Evolutionary conservation across 2,888 invertebrate genomes (phyloP).

Genomic region (Bellardia pandia): DNA sequence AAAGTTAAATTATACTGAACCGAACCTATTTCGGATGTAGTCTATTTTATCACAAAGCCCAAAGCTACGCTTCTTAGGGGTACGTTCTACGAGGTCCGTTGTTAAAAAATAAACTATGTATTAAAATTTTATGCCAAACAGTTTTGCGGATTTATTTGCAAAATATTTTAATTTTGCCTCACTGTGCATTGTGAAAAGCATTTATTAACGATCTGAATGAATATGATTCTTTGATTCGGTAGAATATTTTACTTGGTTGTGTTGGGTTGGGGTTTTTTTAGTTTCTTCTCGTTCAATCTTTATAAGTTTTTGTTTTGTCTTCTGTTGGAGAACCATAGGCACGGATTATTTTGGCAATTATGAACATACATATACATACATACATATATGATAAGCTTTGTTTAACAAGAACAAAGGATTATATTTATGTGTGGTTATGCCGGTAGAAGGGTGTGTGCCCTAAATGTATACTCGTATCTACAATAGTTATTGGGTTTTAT

Average conservation of each 20-base stretch:
- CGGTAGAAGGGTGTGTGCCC: background rate
- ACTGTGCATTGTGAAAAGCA: background rate
- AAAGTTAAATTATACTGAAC: too few species aligned
- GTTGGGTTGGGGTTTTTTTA: background rate
- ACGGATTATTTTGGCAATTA: slow-evolving; percentile 49
- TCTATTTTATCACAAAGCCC: too few species aligned
- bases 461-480: background rate
- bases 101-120: too few species aligned
- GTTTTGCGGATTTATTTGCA: too few species aligned
- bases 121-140: too few species aligned
- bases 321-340: slow-evolving; percentile 29
- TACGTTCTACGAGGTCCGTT: too few species aligned
- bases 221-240: slow-evolving; percentile 27
- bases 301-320: background rate
- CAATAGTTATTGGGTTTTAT: slow-evolving; percentile 38
- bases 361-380: slow-evolving; percentile 41
- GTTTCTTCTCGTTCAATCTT: background rate
- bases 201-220: slow-evolving; percentile 27
- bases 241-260: slow-evolving; percentile 30
- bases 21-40: too few species aligned
- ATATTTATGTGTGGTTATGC: background rate
- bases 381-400: slow-evolving; percentile 25
- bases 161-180: too few species aligned
- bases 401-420: slow-evolving; percentile 57
- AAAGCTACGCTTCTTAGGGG: too few species aligned